These are phyloP conservation scores for Scaptodrosophila latifasciaeformis DNA, from an alignment of 2,888 invertebrate species.

Conservation along the genomic window DNA sequence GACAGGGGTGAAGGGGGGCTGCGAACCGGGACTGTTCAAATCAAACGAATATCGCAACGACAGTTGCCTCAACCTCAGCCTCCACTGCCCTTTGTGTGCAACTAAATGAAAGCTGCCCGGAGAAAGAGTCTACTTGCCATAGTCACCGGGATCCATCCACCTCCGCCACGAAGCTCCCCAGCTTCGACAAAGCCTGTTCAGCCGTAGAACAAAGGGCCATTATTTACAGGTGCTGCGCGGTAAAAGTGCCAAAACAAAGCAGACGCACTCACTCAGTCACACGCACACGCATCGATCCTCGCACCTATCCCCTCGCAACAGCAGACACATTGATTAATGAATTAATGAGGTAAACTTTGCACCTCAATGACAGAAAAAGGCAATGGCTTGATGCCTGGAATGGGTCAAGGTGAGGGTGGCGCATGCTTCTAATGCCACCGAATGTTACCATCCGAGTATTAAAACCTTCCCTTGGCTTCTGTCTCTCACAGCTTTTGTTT, in stretches of 20 bases:
- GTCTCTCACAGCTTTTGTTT: slow-evolving; percentile 39
- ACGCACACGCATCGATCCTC: slow-evolving; percentile 10
- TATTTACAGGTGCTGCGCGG: slow-evolving; percentile 66
- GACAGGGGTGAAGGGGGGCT: slow-evolving; percentile 8
- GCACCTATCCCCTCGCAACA: slow-evolving; percentile 31
- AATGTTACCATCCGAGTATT: slow-evolving; percentile 29
- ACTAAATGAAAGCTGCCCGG: slow-evolving; percentile 46
- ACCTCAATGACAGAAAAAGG: slow-evolving; percentile 64
- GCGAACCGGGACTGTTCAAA: slow-evolving; percentile 16
- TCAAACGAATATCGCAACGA: slow-evolving; percentile 1
- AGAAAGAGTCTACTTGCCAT: slow-evolving; percentile 10
- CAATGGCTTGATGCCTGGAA: background rate
- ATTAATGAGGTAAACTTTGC: slow-evolving; percentile 67
- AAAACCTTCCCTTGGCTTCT: background rate
- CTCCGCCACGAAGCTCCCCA: too few species aligned
- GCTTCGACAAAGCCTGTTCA: too few species aligned
- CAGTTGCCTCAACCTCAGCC: too few species aligned
- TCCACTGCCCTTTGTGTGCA: slow-evolving; percentile 46
- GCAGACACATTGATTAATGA: slow-evolving; percentile 67
- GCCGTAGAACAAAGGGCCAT: slow-evolving; percentile 66
- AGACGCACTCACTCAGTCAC: slow-evolving; percentile 44
- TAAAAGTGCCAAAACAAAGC: slow-evolving; percentile 68
- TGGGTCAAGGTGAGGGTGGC: background rate
- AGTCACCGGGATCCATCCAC: too few species aligned
- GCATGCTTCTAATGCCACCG: slow-evolving; percentile 42